Base-by-base conservation (phyloP, 2,888 invertebrate genomes). In the Falcaria lacertinaria region DNA sequence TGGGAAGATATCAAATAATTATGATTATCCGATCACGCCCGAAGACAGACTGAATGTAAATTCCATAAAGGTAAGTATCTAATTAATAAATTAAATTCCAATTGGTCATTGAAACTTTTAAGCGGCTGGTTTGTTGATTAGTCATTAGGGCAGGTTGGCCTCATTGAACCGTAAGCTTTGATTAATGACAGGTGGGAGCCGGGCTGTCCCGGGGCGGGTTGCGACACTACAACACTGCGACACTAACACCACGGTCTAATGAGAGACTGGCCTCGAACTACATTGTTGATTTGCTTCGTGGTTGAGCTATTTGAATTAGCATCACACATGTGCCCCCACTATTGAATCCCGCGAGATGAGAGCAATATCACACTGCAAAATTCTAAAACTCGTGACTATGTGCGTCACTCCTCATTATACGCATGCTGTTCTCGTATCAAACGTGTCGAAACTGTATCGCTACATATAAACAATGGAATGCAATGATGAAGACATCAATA, bases 251-350 rank as follows among this genome's bases (percentile, higher is more conserved):
- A 48, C 60, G 51, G 59, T 57, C 60, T 71, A 67, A 60, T 62
- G 35, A 52, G 55, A 69, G 48, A 60, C 53, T 68, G 77, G 67
- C 80, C 80, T 80, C 77, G 80, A 59, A 64, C 74, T 66, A 80
- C 72, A 71, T 76, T 60, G 61, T 57, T 50, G 63, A 46, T 64
- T 66, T 49, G 51, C 64, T 52, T 74, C 80, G 74, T 78, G 79
- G 78, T 54, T 69, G 56, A 72, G 71, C 75, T 73, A 74, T 75
- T 77, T 67, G 66, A 67, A 64, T 67, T 50, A 60, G 57, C 54
- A 52, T 50, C 60, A 62, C 60, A 64, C 54, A 57, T 37, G 37
- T 28, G 28, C 28, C 11, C 28, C 28, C 7, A 22, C 5, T 19
- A 19, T 4, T 19, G 19, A 19, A 6, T 19, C 19, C 19, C 2